Base-by-base conservation (phyloP, 2,888 invertebrate genomes). In the Cactoblastis cactorum region DNA sequence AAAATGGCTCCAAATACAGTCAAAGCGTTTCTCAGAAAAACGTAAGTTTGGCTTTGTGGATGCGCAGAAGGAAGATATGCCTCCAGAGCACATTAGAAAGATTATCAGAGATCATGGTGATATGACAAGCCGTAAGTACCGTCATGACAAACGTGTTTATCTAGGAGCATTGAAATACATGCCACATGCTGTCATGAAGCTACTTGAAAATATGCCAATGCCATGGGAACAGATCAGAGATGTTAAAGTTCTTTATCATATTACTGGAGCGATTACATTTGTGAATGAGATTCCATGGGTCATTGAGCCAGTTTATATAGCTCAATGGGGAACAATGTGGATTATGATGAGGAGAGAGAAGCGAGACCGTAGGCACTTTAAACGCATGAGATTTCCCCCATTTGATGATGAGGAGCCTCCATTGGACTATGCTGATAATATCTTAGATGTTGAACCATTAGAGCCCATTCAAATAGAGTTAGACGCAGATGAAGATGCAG, bases 241-340 rank as follows among this genome's bases (percentile, higher is more conserved):
- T 81, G 98, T 98, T 0, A 96, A 97, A 86, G 98, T 98, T 5
- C 89, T 99, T 19, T 99, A 99, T 79, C 99, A 99, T 73, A 99
- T 99, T 55, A 99, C 99, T 6, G 99, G 99, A 45, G 99, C 99
- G 11, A 99, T 99, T 55, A 99, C 99, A 5, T 99, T 99, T 86
- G 98, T 99, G 2, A 99, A 99, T 89, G 99, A 99, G 91, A 99
- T 99, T 69, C 99, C 99, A 1, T 98, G 99, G 98, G 98, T 99
- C 2, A 96, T 99, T 65, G 99, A 99, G 74, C 99, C 99, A 0
- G 96, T 99, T 3, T 99, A 99, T 77, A 98, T 99, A 61, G 99
- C 99, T 0, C 99, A 99, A 76, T 99, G 99, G 99, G 99, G 98
- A 38, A 98, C 99, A 0, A 99, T 99, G 99, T 99, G 99, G 99